A percentile compares a stretch with the other conserved stretches of the same genome.
Evolutionary conservation across 2,113 vertebrate genomes (phyloP).

Genomic region (Meriones unguiculatus): DNA sequence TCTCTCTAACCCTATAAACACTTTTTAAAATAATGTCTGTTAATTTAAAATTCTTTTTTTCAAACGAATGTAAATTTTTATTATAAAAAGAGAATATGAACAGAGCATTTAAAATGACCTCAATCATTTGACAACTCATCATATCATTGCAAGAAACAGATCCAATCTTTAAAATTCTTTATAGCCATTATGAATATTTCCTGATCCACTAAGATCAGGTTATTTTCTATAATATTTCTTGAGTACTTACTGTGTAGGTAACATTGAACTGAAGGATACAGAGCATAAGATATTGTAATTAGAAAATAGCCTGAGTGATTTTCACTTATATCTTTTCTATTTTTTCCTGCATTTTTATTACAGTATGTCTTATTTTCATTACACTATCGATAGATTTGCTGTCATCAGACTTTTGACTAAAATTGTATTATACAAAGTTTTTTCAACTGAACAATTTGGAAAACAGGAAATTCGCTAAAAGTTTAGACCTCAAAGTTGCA

Average conservation of each 20-base stretch:
- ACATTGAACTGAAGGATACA: neutral
- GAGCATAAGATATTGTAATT: neutral
- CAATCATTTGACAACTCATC: constrained; percentile 90
- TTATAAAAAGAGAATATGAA: constrained; percentile 89
- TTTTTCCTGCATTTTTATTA: neutral
- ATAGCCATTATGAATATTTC: neutral
- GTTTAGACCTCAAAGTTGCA: constrained; percentile 7
- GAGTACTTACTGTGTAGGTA: neutral
- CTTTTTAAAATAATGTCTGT: neutral
- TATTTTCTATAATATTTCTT: constrained; percentile 22
- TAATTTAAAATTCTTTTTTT: neutral
- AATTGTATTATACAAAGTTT: neutral
- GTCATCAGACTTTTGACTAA: constrained; percentile 34
- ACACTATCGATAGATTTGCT: neutral
- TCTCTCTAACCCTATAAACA: neutral
- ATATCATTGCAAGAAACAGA: constrained; percentile 87
- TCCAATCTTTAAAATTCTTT: constrained; percentile 86
- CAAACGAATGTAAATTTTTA: constrained; percentile 84
- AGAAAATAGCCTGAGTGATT: neutral
- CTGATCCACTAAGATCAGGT: neutral
- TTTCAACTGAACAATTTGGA: constrained; percentile 21
- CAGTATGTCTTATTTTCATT: neutral
- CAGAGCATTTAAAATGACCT: constrained; percentile 89
- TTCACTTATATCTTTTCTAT: constrained; percentile 19
- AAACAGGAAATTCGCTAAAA: constrained; percentile 36